Base-by-base conservation (phyloP, 23 tunicate species). In the Styela clava region DNA sequence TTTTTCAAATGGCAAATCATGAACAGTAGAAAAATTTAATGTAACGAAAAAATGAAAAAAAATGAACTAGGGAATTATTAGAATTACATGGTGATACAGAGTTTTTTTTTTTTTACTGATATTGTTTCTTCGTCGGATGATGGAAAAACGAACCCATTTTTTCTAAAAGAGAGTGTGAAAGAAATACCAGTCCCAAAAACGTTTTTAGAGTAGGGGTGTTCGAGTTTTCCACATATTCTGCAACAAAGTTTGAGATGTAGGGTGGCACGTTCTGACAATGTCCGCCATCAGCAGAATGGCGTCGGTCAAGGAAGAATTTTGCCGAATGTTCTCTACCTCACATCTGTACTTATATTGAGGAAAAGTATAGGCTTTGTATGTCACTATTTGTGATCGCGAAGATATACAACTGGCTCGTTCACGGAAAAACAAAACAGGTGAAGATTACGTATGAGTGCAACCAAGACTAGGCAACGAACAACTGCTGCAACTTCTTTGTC, bases 141-240 rank as follows among this genome's bases (percentile, higher is more conserved):
- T 2, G 85, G 91, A 74, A 87, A 87, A 27, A 27, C 56, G 7
- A 30, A 29, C 56, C 73, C 82, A 68, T 81, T 81, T 44, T 82
- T 81, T 65, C 91, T 64, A 61, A 87, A 26, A 1, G 81, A 64
- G 61, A 87, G 63, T 1, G 85, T 32, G 44, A 87, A 87, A 0
- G 91, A 87, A 0, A 87, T 84, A 0, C 91, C 91, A 27, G 85
- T 74, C 1, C 91, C 91, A 76, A 87, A 82, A 12, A 87, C 91
- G 28, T 81, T 81, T 32, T 51, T 56, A 24, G 63, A 35, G 1
- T 56, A 35, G 31, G 81, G 64, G 56, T 2, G 78, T 69, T 2
- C 65, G 31, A 24, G 44, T 26, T 37, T 70, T 20, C 91, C 91
- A 87, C 78, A 74, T 31, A 62, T 81, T 69, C 2, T 82, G 82